A percentile compares a stretch with the other conserved stretches of the same genome.
phyloP scores from a whole-genome alignment of 1,140 invertebrate species.

The Cylas formicarius region DNA sequence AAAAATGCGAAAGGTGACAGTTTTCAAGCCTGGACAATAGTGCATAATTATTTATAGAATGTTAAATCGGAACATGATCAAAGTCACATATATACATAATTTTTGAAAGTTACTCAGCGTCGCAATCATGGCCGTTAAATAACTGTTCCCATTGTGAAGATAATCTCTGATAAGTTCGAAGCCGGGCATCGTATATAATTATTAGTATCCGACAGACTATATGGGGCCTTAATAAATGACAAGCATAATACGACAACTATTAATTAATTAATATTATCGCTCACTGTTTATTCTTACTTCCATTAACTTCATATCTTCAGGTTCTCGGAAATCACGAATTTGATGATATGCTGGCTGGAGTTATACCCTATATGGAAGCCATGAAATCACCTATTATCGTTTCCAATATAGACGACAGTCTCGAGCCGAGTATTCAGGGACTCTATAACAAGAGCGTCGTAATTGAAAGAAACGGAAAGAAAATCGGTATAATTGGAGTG shows the following conservation, averaged over 20 bases:
- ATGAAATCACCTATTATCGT: conserved; percentile 61
- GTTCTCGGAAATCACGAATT: conserved; percentile 87
- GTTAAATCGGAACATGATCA: no score
- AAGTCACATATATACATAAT: no score
- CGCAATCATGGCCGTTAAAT: no score
- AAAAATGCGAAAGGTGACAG: no score
- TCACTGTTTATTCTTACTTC: no score
- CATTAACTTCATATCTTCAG: no score
- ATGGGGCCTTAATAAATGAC: not conserved
- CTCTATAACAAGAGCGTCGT: conserved; percentile 55
- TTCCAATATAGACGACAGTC: conserved; percentile 65
- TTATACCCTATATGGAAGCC: conserved; percentile 63
- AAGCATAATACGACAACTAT: no score
- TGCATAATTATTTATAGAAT: no score
- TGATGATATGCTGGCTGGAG: conserved; percentile 65
- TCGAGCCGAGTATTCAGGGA: conserved; percentile 60
- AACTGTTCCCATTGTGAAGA: no score
- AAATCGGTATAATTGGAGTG: conserved; percentile 78
- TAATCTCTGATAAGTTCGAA: conserved; percentile 51
- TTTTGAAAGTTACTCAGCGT: no score
- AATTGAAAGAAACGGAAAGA: conserved; percentile 48
- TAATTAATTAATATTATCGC: no score
- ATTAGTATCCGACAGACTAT: not conserved
- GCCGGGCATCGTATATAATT: conserved; percentile 64
- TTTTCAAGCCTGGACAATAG: no score